phyloP scores from a whole-genome alignment of 2,113 vertebrate species.

The Nibea coibor region DNA sequence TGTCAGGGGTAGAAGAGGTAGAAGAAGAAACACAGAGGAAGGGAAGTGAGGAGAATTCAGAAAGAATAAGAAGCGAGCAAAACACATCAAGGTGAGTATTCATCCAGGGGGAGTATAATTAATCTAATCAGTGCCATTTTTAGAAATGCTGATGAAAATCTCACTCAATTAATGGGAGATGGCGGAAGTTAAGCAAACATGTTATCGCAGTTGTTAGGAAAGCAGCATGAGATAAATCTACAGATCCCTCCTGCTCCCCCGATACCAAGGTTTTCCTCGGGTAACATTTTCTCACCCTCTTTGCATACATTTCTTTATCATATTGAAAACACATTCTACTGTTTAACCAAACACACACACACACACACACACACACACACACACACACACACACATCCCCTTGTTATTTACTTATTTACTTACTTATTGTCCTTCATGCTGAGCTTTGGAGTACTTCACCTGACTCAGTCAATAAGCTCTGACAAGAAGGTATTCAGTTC shows the following conservation, averaged over 20 bases:
- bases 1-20: no score
- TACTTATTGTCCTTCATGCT: not conserved
- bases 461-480: not conserved
- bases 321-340: not conserved
- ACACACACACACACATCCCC: no score
- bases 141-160: conserved; percentile 36
- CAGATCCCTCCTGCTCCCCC: not conserved
- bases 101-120: not conserved
- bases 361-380: no score
- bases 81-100: not conserved
- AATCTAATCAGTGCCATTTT: conserved; percentile 49
- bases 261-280: not conserved
- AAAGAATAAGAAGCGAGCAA: not conserved
- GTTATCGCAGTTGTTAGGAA: not conserved
- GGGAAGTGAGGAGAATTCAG: not conserved
- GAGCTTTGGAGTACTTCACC: not conserved
- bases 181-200: conserved; percentile 1
- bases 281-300: not conserved
- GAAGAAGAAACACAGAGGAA: no score
- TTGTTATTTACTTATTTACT: conserved; percentile 1
- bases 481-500: not conserved
- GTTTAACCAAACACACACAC: not conserved
- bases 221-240: not conserved
- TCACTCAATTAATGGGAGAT: conserved; percentile 27
- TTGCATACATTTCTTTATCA: conserved; percentile 1